phyloP scores from a whole-genome alignment of 2,888 invertebrate genomes.

The Eilema caniola region DNA sequence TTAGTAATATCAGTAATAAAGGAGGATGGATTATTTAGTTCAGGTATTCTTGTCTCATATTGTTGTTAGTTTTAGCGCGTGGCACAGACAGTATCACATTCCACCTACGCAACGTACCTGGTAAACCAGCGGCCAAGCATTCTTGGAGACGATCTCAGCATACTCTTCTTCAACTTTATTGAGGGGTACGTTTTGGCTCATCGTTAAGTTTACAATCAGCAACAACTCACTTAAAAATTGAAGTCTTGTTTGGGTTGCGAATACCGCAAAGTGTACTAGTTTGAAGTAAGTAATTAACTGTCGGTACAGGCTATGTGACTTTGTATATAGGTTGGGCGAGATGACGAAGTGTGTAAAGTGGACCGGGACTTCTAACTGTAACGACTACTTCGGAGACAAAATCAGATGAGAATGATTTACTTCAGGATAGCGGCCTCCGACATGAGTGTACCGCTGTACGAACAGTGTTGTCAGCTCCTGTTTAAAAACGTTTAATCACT shows the following conservation, averaged over 20 bases:
- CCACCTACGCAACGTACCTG: conserved; percentile 86
- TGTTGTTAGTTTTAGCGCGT: conserved; percentile 61
- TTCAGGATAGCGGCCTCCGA: conserved; percentile 43
- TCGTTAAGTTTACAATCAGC: conserved; percentile 38
- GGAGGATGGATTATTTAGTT: conserved; percentile 24
- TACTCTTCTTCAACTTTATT: conserved; percentile 90
- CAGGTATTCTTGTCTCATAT: conserved; percentile 15
- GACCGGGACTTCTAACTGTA: conserved; percentile 23
- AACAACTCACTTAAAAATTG: conserved; percentile 35
- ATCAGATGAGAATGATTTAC: conserved; percentile 44
- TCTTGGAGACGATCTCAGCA: conserved; percentile 89
- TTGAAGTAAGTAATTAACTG: conserved; percentile 33
- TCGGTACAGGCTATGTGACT: conserved; percentile 16
- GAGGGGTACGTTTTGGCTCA: conserved; percentile 53
- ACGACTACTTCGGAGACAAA: conserved; percentile 35
- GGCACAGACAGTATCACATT: conserved; percentile 59
- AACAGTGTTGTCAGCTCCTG: conserved; percentile 50
- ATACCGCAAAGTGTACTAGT: conserved; percentile 39
- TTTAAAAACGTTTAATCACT: conserved; percentile 27
- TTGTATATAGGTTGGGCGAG: conserved; percentile 19
- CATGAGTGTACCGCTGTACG: conserved; percentile 57
- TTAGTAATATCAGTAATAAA: not conserved
- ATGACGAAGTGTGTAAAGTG: conserved; percentile 21
- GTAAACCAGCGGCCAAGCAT: conserved; percentile 90
- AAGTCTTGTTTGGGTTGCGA: conserved; percentile 50